Evolutionary conservation across 2,888 invertebrate genomes (phyloP), one percentile per base, ranked within the genome.

Genomic region (Osmoderma eremita): DNA sequence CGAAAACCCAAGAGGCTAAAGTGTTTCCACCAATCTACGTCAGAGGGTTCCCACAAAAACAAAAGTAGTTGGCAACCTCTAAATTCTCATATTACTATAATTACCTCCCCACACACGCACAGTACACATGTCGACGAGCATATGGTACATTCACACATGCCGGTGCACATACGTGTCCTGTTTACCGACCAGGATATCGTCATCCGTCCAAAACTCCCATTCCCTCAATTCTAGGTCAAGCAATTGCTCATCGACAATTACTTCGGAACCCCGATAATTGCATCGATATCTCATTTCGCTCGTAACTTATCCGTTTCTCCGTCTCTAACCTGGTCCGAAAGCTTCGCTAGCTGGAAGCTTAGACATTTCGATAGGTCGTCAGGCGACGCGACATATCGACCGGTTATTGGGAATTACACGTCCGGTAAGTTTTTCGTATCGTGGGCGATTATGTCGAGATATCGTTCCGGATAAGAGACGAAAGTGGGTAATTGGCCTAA

Each of bases 171-270:
- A n/a, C n/a, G n/a, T n/a, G n/a, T n/a, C n/a, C n/a, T n/a, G n/a
- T n/a, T n/a, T n/a, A n/a, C n/a, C n/a, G n/a, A n/a, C n/a, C n/a
- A n/a, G 38, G 5, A 22, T 41, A 56, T 41, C 41, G 56, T 20
- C 20, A 56, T 41, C 22, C 12, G 41, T 24, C 41, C 22, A 13
- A 13, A 24, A n/a, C 22, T 22, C 13, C 3, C 56, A 41, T 20
- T 36, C 56, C 24, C 20, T 56, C 56, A 41, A 41, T 56, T 56
- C 56, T 3, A 41, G 42, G 39, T 56, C 22, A 56, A 42, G 56
- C 42, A 56, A 56, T 56, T 53, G 41, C 42, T 56, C 41, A 24
- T 42, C 56, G 41, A 41, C 56, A 56, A 56, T 56, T 56, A 56
- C 56, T 56, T 56, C 20, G 15, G 41, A 56, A 22, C 41, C n/a